Evolutionary conservation across 2,888 invertebrate genomes (phyloP), one percentile per base, ranked within the genome.

Genomic region (Ypsolopha sequella): DNA sequence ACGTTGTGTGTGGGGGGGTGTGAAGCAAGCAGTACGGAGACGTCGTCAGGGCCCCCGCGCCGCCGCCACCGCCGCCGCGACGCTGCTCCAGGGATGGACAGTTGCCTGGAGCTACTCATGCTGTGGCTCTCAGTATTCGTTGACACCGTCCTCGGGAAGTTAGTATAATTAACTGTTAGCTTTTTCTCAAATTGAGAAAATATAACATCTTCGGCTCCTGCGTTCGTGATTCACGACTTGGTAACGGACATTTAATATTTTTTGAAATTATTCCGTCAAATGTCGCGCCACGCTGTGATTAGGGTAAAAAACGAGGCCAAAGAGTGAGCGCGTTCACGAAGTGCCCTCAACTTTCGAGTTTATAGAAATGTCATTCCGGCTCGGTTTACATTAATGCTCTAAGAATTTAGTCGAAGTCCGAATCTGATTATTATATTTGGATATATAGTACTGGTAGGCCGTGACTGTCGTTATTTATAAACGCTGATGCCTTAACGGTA

Each of bases 111-210:
- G 56, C 58, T 65, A 51, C 58, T 73, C 50, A 54, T 68, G 66
- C 60, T 70, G 55, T 70, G 73, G 70, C 62, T 72, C 54, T 66
- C 68, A 55, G 59, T 61, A 53, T 56, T 70, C 55, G 57, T 64
- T 54, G 62, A 70, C 56, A 51, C 61, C 36, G 52, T 69, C 45
- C 60, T 71, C 54, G 61, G 65, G 55, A 73, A 70, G 73, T 74
- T 69, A 71, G 73, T 72, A 46, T 36, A 6, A 35, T 48, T 33
- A 41, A 33, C 34, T n/a, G n/a, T n/a, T n/a, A n/a, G n/a, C n/a
- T n/a, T 1, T 34, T 24, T 24, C 4, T 34, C 36, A 33, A 24
- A 9, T 44, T 13, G 24, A 8, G 34, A n/a, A 46, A 14, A 10
- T 2, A 10, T 34, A 34, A 46, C n/a, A 43, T 43, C 1, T 43